phyloP scores from a whole-genome alignment of 2,113 vertebrate species.

The Echinops telfairi region DNA sequence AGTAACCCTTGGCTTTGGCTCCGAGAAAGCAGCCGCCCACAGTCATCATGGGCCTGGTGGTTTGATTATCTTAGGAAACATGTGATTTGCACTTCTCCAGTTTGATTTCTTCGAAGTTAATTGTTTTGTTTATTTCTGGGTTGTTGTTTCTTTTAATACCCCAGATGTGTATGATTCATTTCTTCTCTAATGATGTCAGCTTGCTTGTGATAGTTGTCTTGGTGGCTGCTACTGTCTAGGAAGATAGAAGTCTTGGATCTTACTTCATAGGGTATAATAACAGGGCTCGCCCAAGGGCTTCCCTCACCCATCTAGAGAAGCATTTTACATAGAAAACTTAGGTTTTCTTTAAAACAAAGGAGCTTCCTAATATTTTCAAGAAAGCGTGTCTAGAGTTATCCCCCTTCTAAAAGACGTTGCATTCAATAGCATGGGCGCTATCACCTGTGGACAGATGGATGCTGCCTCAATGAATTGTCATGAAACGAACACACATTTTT shows the following conservation, averaged over 20 bases:
- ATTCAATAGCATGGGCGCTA: background rate
- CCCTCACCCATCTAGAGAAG: background rate
- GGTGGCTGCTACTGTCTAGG: background rate
- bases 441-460: too few relatives aligned
- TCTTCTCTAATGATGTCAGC: slow-evolving; percentile 36
- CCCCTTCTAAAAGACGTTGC: slow-evolving; percentile 41
- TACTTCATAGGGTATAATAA: background rate
- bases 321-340: background rate
- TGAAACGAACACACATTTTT: too few relatives aligned
- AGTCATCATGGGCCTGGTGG: background rate
- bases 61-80: slow-evolving; percentile 61
- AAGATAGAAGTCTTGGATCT: background rate
- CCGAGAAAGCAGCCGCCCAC: background rate
- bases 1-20: slow-evolving; percentile 34
- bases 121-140: background rate
- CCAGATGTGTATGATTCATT: slow-evolving; percentile 17
- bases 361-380: background rate
- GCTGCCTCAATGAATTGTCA: too few relatives aligned
- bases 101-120: slow-evolving; percentile 55
- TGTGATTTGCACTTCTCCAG: slow-evolving; percentile 53
- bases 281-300: background rate
- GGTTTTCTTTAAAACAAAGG: slow-evolving; percentile 46
- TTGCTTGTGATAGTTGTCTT: background rate
- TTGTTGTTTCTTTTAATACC: background rate
- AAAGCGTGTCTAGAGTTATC: background rate